phyloP scores from a whole-genome alignment of 2,113 vertebrate genomes.

The Aldabrachelys gigantea region DNA sequence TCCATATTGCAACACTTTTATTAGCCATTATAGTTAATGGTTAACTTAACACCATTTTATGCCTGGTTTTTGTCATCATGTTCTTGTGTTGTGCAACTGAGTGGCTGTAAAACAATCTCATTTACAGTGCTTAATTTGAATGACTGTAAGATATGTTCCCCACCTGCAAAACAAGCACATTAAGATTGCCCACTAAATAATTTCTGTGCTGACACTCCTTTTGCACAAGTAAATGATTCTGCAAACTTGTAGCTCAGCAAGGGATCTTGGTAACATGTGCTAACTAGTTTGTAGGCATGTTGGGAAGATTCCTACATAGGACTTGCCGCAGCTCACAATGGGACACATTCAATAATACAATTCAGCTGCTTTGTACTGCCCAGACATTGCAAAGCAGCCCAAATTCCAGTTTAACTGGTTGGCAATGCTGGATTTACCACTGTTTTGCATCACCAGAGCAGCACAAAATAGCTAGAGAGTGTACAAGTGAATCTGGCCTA shows the following conservation, averaged over 20 bases:
- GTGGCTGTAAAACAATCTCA: constrained; percentile 62
- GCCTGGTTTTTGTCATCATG: constrained; percentile 52
- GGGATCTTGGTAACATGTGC: fast-evolving
- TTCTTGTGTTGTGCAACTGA: constrained; percentile 65
- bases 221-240: fast-evolving
- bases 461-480: background rate
- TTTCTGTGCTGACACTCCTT: background rate
- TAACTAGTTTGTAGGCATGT: background rate
- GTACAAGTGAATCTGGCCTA: background rate
- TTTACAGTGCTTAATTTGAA: constrained; percentile 52
- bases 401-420: fast-evolving
- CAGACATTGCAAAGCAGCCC: fast-evolving
- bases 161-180: background rate
- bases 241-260: background rate
- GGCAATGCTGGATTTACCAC: background rate
- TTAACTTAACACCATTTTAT: constrained; percentile 64
- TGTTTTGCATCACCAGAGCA: background rate
- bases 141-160: constrained; percentile 17
- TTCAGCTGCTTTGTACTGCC: fast-evolving
- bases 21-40: constrained; percentile 72
- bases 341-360: fast-evolving
- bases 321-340: background rate
- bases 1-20: constrained; percentile 57
- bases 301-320: fast-evolving
- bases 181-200: background rate